Percentiles rank a stretch among this genome's conserved stretches.
Conservation (phyloP, 2,113 vertebrate species). For the Lepus americanus region DNA sequence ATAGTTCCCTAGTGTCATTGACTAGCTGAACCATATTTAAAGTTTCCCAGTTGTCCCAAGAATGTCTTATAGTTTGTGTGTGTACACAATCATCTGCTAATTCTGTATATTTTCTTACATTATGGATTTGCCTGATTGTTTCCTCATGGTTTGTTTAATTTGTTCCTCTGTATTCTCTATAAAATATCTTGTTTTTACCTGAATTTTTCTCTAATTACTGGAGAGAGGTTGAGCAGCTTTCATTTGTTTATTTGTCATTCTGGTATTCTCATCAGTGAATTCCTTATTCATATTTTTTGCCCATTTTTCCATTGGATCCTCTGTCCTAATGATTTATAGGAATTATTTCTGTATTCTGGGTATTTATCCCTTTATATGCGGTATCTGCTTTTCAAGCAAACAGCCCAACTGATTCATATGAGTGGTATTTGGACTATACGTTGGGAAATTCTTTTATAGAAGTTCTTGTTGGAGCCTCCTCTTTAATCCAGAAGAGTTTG, state of each 20-base stretch:
- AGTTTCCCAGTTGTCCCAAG: neutral
- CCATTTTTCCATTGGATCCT: conserved; percentile 15
- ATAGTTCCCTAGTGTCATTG: neutral
- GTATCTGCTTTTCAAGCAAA: neutral
- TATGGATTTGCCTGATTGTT: conserved; percentile 20
- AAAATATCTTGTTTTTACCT: conserved; percentile 56
- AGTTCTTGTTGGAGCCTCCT: neutral
- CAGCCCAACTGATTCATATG: neutral
- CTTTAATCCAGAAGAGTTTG: conserved; percentile 49
- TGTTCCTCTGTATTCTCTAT: conserved; percentile 8
- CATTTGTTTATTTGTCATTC: conserved; percentile 27
- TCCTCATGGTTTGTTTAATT: conserved; percentile 29
- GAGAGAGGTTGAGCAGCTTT: neutral
- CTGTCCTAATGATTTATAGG: conserved; percentile 31
- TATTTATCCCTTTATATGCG: neutral
- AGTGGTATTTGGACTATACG: neutral
- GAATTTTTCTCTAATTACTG: neutral
- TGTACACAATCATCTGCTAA: neutral
- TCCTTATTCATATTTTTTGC: conserved; percentile 7
- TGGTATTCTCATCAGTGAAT: conserved; percentile 40
- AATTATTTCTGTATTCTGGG: conserved; percentile 33
- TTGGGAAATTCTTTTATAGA: conserved; percentile 8
- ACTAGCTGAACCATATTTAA: neutral
- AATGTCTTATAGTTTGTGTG: neutral
- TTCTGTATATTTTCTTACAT: neutral